A percentile compares a stretch with the other conserved stretches of the same genome.
Conservation (phyloP, 2,113 vertebrate genomes). For the Grus americana region DNA sequence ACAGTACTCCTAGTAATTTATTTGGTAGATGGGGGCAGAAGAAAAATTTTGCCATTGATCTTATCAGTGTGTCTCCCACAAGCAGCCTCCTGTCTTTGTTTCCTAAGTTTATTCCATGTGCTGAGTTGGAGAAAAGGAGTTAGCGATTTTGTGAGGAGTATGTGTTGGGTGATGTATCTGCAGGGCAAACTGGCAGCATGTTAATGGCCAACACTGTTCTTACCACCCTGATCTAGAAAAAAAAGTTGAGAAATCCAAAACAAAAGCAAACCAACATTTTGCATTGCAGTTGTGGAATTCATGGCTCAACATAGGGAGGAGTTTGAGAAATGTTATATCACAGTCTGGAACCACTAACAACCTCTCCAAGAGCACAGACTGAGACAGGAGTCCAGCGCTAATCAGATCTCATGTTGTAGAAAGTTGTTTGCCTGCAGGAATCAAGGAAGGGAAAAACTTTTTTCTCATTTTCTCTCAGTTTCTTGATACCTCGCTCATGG, state of each 20-base stretch:
- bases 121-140: not conserved
- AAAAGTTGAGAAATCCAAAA: not conserved
- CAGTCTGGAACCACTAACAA: not conserved
- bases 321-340: not conserved
- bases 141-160: not conserved
- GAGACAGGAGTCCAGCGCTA: not conserved
- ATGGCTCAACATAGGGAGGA: not conserved
- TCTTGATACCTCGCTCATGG: not conserved
- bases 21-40: not conserved
- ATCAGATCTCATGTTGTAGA: not conserved
- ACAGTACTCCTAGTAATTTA: not conserved
- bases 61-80: not conserved
- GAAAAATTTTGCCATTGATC: not conserved
- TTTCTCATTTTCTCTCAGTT: not conserved
- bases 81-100: not conserved
- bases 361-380: not conserved
- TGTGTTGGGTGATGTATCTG: accelerated
- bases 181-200: not conserved
- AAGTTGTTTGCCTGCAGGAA: not conserved
- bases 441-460: not conserved
- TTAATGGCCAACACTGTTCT: not conserved
- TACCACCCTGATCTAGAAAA: not conserved
- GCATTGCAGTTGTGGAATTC: not conserved
- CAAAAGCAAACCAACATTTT: not conserved
- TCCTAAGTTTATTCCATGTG: not conserved